Evolutionary conservation across 1,140 invertebrate genomes (phyloP), one percentile per base, ranked within the genome.

Genomic region (Globodera ellingtonae): DNA sequence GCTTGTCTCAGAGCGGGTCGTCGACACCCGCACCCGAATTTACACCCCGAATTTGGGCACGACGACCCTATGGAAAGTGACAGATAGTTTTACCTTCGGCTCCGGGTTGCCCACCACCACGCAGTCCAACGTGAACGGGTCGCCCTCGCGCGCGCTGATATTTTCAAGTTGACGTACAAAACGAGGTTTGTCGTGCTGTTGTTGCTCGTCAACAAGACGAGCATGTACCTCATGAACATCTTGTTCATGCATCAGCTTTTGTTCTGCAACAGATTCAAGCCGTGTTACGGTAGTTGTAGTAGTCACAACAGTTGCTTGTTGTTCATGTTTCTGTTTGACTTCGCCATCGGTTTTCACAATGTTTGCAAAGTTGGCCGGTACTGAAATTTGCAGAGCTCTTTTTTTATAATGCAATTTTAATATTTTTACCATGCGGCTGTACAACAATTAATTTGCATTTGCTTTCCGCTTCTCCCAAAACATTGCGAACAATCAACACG

Each of bases 401-500:
- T 93, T 24, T 91, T 93, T 35, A 35, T 35, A 35, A 35, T 35
- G 35, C 35, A 35, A 35, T 35, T 35, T 35, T 52, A 52, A 52
- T 52, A 9, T 52, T 52, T 50, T 35, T 35, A 10, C 15, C 9
- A 52, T 52, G 52, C 2, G 52, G 4, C 52, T 52, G 52, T 52
- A 15, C 52, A 9, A 52, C 52, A 52, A 15, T 15, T 52, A 52
- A 52, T 52, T 52, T 92, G 15, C 94, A 94, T 72, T 91, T 92
- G 0, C 93, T 94, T 89, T 94, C 93, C 1, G 92, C 92, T 48
- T 90, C 89, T n/a, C 94, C 94, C 71, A 91, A 91, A 13, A 90
- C 89, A 89, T 94, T 95, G 6, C 89, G 91, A 44, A 93, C 93
- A 83, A 91, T 92, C 81, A 94, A 94, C 1, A 92, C 93, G 86